phyloP scores from a whole-genome alignment of 2,888 invertebrate genomes.

The Leptopilina myrica region DNA sequence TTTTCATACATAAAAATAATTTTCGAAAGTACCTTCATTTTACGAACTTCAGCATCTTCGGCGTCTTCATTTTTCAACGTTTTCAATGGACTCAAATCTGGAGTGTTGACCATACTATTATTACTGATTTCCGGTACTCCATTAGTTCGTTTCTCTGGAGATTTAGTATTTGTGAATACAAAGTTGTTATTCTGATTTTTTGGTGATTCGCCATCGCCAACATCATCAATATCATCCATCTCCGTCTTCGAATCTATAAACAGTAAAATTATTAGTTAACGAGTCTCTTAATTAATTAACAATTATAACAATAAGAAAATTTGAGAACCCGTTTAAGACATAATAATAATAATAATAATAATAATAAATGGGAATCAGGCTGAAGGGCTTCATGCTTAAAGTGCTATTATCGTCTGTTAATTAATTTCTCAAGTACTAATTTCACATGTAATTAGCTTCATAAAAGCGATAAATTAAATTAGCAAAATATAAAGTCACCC shows the following conservation, averaged over 20 bases:
- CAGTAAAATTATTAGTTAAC: slow-evolving; percentile 14
- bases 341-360: slow-evolving; percentile 25
- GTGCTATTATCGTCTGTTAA: slow-evolving; percentile 20
- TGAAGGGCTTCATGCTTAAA: slow-evolving; percentile 43
- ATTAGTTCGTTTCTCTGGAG: slow-evolving; percentile 63
- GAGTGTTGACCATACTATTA: slow-evolving; percentile 63
- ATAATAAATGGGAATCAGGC: slow-evolving; percentile 40
- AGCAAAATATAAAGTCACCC: background rate
- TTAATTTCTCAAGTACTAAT: background rate
- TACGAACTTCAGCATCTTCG: slow-evolving; percentile 63
- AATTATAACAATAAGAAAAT: background rate
- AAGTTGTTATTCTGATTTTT: slow-evolving; percentile 72
- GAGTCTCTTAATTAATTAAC: background rate
- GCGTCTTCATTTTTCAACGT: slow-evolving; percentile 68
- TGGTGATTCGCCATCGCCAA: slow-evolving; percentile 37
- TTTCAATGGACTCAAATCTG: slow-evolving; percentile 73
- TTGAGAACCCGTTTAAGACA: slow-evolving; percentile 1
- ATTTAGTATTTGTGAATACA: slow-evolving; percentile 61
- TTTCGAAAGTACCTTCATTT: slow-evolving; percentile 60
- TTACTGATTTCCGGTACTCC: slow-evolving; percentile 62
- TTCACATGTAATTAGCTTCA: background rate
- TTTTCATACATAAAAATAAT: background rate
- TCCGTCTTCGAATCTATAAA: slow-evolving; percentile 50
- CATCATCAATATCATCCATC: slow-evolving; percentile 41
- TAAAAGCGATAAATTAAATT: slow-evolving; percentile 9